Evolutionary conservation across 2,888 invertebrate genomes (phyloP), one percentile per base, ranked within the genome.

Genomic region (Argyra leucocephala): DNA sequence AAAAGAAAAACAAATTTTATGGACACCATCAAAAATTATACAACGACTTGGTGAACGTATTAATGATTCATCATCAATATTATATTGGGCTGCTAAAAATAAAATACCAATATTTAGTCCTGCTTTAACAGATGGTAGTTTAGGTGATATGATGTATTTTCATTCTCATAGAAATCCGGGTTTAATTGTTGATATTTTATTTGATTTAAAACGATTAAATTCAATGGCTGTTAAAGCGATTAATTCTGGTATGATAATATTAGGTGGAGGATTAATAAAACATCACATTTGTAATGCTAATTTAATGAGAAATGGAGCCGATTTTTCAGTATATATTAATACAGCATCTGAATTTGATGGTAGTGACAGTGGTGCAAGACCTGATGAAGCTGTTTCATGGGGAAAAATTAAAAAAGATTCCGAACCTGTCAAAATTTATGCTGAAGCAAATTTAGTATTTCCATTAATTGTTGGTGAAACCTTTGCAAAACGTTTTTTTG

Each of bases 261-360:
- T 98, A 66, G 98, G 98, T 4, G 97, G 97, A 1, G 97, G 97
- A 10, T 82, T 99, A 0, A 84, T 98, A n/a, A 99, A 99, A 80
- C 99, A 99, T 81, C 99, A 99, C 76, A 96, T 98, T 72, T 96
- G 95, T 80, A 99, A 99, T 83, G 97, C 99, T 1, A 99, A 99
- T 83, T 83, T 99, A 65, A 99, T 99, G 99, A 89, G 98, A 71
- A 98, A 99, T 78, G 99, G 99, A 21, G 95, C 97, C 1, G 96
- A 99, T 78, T 98, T 84, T 81, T 85, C 95, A 0, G 96, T 99
- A 0, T 99, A 91, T 78, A 82, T 99, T 15, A 99, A 99, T 78
- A 98, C 99, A 0, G 90, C 89, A 0, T 88, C 90, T 36, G 99
- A 99, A 80, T 99, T 89, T 82, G 99, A 99, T 82, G 99, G 95